Evolutionary conservation across 2,113 vertebrate species (phyloP), one percentile per base, ranked within the genome.

Genomic region (Rhegmatorhina hoffmannsi): DNA sequence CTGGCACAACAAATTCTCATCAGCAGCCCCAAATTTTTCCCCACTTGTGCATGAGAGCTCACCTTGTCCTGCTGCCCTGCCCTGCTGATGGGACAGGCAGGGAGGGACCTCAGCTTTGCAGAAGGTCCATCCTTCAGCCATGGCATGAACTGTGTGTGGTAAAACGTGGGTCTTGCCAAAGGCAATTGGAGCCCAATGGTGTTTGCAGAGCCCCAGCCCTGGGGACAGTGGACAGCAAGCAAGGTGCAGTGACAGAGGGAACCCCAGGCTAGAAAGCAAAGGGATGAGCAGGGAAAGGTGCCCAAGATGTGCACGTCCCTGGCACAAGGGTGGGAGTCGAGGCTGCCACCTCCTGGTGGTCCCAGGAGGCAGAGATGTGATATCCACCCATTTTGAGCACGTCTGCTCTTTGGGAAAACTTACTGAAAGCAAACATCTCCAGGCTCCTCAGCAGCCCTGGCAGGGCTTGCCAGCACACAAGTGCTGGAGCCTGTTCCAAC

Each of bases 31-130:
- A 0, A 47, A 33, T 55, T 50, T 50, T 21, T 34, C 43, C 66
- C 24, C 4, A 4, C 3, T 1, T 1, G 2, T 9, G 34, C 19
- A 23, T 0, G 1, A n/a, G 24, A 66, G 33, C 52, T 73, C 1
- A 2, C 52, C 23, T 21, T 21, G 67, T 55, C 36, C 80, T 10
- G 11, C 53, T 63, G 49, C 49, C 43, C 10, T 46, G 7, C 28
- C 40, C 49, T 8, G 1, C 56, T 1, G 7, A 59, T 7, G 20
- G 25, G 25, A 46, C 25, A n/a, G 80, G 36, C 4, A 11, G 49
- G 49, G 49, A 69, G 56, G 33, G 5, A 21, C 34, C 50, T 53
- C 28, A 20, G 23, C 73, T 25, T 33, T 16, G 15, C 28, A 26
- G 43, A 59, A 70, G 28, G 33, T 36, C 40, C 31, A 5, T 46